Evolutionary conservation across 2,888 invertebrate genomes (phyloP), one percentile per base, ranked within the genome.

Genomic region (Rhagophthalmus giganteus): DNA sequence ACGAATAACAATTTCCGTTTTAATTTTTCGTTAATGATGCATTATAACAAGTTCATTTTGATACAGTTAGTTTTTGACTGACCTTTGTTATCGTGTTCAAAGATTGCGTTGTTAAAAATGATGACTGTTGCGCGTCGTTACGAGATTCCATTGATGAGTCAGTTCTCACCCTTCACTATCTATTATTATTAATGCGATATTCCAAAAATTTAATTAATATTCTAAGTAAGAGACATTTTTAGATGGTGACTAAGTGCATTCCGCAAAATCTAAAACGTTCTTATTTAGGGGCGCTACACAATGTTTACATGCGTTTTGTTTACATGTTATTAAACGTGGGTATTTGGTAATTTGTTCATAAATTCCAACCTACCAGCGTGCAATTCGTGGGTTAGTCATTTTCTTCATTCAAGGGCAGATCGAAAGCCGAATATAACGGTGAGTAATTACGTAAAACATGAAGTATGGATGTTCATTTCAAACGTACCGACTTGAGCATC

Each of bases 351-450:
- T 41, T 47, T 30, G 16, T 47, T 26, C 40, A 27, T 32, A 34
- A 34, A 49, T 49, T 49, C 41, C 48, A 30, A 27, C 35, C 48
- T 41, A 41, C 41, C 35, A 37, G 14, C 26, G 27, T 41, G 41
- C 41, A 41, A 16, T 49, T 49, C 48, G 20, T 41, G 41, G 13
- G 41, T 49, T 49, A 49, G 34, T 49, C 48, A 47, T 32, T 39
- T 39, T 26, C 42, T 37, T 31, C 51, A 30, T 51, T 51, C 38
- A 51, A 45, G 45, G 45, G 44, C 51, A 45, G 34, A 30, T 45
- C 33, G 20, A 38, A 47, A 39, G 31, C 38, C 34, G 39, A 51
- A 51, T 45, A 51, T 51, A 40, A 30, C 33, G 38, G 39, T 51
- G 45, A 51, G 39, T 37, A 42, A 42, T 42, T 50, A 31, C 38